Percentiles rank a stretch among this genome's conserved stretches.
Conservation (phyloP, 2,113 vertebrate species). For the Dipodomys spectabilis region DNA sequence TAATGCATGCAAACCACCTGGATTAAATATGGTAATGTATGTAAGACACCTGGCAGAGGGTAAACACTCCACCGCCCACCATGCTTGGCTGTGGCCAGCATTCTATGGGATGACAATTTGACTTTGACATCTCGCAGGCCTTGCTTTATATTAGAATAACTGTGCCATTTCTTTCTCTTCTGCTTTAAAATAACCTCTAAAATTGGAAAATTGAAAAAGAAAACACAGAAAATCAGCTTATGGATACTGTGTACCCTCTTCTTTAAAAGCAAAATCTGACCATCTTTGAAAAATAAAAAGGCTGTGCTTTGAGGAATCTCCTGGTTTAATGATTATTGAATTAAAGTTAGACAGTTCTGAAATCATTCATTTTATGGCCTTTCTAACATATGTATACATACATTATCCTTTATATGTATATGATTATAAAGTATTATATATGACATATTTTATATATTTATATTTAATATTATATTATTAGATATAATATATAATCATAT, state of each 20-base stretch:
- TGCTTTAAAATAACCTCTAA: constrained; percentile 12
- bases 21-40: constrained; percentile 41
- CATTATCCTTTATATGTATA: no score
- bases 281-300: neutral
- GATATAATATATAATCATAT: neutral
- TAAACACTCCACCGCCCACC: neutral
- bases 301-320: neutral
- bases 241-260: neutral
- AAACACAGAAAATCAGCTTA: neutral
- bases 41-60: constrained; percentile 5
- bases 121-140: constrained; percentile 38
- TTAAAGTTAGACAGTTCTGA: neutral
- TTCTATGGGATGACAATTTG: constrained; percentile 20
- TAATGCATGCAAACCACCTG: constrained; percentile 41
- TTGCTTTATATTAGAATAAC: constrained; percentile 29
- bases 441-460: no score
- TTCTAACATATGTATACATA: neutral
- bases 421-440: no score
- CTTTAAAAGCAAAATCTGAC: neutral
- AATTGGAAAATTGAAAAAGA: neutral
- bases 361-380: neutral
- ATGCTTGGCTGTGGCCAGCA: neutral
- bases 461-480: no score
- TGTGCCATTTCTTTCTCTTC: neutral
- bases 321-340: neutral